phyloP scores from a whole-genome alignment of 1,140 invertebrate genomes.

The Aleiodes sp. region DNA sequence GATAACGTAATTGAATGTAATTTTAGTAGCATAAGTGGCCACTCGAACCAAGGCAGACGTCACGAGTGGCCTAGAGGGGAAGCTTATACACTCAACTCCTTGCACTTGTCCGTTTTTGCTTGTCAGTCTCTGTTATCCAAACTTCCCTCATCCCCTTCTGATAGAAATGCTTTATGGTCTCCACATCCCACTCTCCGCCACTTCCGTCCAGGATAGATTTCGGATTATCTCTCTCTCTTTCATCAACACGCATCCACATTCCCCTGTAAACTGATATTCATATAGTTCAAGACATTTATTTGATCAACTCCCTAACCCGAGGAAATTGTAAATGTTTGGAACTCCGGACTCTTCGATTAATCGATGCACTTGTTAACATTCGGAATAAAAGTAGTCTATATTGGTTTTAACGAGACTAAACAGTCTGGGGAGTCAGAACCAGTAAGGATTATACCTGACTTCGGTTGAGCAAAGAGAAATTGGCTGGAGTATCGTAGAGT shows the following conservation, averaged over 20 bases:
- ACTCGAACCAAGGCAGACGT: constrained; percentile 64
- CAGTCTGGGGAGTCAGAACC: constrained; percentile 14
- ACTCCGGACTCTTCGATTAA: background rate
- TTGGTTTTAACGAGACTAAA: constrained; percentile 27
- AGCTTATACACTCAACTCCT: constrained; percentile 45
- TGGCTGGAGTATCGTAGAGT: constrained; percentile 45
- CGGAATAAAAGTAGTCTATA: background rate
- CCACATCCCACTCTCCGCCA: background rate
- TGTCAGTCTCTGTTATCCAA: constrained; percentile 38
- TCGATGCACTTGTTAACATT: constrained; percentile 3
- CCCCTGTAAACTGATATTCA: background rate
- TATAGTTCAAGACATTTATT: background rate
- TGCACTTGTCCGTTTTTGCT: constrained; percentile 51
- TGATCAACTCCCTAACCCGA: background rate
- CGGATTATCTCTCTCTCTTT: background rate
- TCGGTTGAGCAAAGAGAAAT: constrained; percentile 55
- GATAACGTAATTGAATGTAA: constrained; percentile 66
- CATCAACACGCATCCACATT: background rate
- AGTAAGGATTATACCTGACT: constrained; percentile 34
- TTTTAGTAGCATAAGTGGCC: constrained; percentile 66
- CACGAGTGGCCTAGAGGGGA: constrained; percentile 53
- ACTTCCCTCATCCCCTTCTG: constrained; percentile 3
- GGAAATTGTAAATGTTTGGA: background rate
- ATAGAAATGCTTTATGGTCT: constrained; percentile 4
- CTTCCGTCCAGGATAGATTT: too few species aligned